phyloP scores from a whole-genome alignment of 2,113 vertebrate genomes.

The Vulpes lagopus region DNA sequence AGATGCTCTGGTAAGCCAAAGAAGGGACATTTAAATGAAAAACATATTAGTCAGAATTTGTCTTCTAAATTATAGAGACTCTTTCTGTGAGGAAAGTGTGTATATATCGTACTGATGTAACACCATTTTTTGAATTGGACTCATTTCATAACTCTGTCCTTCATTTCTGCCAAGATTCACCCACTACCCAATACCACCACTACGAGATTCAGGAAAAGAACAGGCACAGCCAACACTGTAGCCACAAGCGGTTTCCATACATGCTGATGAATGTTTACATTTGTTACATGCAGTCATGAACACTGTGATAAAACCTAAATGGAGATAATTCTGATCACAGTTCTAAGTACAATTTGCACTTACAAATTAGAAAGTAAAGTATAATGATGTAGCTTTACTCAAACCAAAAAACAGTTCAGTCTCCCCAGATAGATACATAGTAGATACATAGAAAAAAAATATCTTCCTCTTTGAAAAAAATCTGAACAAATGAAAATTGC shows the following conservation, averaged over 20 bases:
- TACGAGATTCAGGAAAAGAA: background rate
- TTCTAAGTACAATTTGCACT: slow-evolving; percentile 66
- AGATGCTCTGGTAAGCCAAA: background rate
- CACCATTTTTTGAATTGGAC: background rate
- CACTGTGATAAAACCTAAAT: slow-evolving; percentile 69
- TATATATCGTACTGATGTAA: background rate
- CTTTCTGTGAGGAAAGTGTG: background rate
- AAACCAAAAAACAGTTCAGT: background rate
- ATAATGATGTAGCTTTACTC: slow-evolving; percentile 71
- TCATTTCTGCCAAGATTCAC: background rate
- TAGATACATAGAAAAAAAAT: background rate
- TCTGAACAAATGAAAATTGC: slow-evolving; percentile 83
- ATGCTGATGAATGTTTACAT: slow-evolving; percentile 39
- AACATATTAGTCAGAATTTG: background rate
- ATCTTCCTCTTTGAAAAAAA: slow-evolving; percentile 67
- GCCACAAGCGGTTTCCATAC: background rate
- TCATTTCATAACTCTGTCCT: background rate
- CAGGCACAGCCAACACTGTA: background rate
- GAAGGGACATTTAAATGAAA: background rate
- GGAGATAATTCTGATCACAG: slow-evolving; percentile 66
- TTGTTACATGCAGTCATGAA: slow-evolving; percentile 56
- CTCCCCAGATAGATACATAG: slow-evolving; percentile 60
- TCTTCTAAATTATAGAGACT: background rate
- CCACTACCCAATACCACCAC: background rate
- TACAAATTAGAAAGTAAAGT: slow-evolving; percentile 82